These are phyloP conservation scores for Nansenia antarctica DNA, from an alignment of 2,113 vertebrate genomes.

Conservation along the genomic window DNA sequence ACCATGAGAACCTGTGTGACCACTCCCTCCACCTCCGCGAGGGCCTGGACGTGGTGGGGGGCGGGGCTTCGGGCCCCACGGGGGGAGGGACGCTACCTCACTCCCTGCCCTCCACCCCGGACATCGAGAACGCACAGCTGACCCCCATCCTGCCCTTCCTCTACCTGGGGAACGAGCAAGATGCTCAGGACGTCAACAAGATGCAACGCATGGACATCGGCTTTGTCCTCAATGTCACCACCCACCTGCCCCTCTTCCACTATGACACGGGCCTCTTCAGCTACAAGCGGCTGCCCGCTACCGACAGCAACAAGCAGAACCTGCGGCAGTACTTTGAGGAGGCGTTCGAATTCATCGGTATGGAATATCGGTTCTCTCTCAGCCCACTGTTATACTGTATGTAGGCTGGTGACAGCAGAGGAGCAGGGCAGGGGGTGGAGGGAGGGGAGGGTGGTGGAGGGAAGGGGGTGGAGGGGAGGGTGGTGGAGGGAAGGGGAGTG, in stretches of 20 bases:
- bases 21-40: slow-evolving; percentile 95
- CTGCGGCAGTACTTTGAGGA: slow-evolving; percentile 99
- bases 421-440: background rate
- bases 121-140: slow-evolving; percentile 96
- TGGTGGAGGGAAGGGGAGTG: too few relatives aligned
- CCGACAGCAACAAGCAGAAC: slow-evolving; percentile 99
- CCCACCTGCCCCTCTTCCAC: slow-evolving; percentile 95
- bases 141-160: slow-evolving; percentile 95
- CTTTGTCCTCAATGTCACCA: slow-evolving; percentile 95
- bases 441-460: background rate
- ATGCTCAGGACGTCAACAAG: slow-evolving; percentile 89
- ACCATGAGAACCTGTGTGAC: slow-evolving; percentile 94
- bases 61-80: slow-evolving; percentile 78
- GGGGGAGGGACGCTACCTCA: slow-evolving; percentile 89
- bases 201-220: slow-evolving; percentile 92
- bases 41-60: slow-evolving; percentile 75
- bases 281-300: slow-evolving; percentile 96
- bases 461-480: too few relatives aligned
- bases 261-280: slow-evolving; percentile 89
- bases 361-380: slow-evolving; percentile 30
- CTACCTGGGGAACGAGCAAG: slow-evolving; percentile 93
- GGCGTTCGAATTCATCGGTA: slow-evolving; percentile 99
- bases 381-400: background rate
- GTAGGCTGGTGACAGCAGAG: too few relatives aligned
- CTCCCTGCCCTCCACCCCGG: slow-evolving; percentile 89